Conservation (phyloP, 2,797 vertebrate species). For the Phataginus tetradactyla region DNA sequence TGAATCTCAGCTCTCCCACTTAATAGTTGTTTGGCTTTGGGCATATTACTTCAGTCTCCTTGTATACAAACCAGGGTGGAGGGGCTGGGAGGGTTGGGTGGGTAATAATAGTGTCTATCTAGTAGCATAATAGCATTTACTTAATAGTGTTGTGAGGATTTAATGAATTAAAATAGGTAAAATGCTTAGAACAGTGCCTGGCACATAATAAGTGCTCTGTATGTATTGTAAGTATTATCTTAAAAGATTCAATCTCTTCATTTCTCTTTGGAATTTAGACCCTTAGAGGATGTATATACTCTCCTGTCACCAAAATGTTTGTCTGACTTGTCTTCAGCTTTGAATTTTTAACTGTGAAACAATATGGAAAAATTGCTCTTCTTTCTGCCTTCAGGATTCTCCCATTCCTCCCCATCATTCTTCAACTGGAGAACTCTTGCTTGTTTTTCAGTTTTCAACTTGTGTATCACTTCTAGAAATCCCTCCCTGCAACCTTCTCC, state of each 20-base stretch:
- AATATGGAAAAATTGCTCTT: not conserved
- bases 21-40: not conserved
- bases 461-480: not conserved
- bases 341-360: not conserved
- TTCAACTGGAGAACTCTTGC: not conserved
- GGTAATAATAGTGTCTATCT: not conserved
- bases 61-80: conserved; percentile 14
- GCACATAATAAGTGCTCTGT: not conserved
- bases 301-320: not conserved
- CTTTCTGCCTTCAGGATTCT: conserved; percentile 25
- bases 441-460: conserved; percentile 15
- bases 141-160: not conserved
- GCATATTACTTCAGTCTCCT: not conserved
- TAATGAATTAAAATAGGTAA: conserved; percentile 34
- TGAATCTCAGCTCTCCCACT: not conserved
- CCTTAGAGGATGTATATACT: not conserved
- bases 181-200: conserved; percentile 19
- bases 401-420: not conserved
- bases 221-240: not conserved
- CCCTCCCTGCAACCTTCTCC: not conserved
- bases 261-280: conserved; percentile 16
- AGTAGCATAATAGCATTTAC: not conserved
- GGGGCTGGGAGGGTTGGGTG: not conserved
- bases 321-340: not conserved
- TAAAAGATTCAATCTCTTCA: not conserved